These are phyloP conservation scores for Pristionchus entomophagus DNA, from an alignment of 2,888 invertebrate species.

Conservation along the genomic window DNA sequence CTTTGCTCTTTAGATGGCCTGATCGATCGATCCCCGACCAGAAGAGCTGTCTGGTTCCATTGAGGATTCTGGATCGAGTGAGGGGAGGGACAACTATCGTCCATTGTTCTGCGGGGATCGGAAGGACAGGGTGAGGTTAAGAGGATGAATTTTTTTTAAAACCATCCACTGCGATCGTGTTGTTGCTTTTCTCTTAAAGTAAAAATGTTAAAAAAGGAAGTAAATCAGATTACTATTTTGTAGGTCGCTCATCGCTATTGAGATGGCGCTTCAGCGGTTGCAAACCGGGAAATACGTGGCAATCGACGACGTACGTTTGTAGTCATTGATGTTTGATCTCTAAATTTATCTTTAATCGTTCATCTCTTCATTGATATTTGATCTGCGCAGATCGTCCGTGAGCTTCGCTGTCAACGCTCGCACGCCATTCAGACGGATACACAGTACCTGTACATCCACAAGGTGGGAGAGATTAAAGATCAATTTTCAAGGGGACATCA, in stretches of 20 bases:
- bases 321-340: background rate
- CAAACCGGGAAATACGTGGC: constrained; percentile 54
- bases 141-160: too few relatives aligned
- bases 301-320: constrained; percentile 55
- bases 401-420: constrained; percentile 45
- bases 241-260: constrained; percentile 56
- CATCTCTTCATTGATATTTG: background rate
- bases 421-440: constrained; percentile 46
- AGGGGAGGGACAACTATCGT: constrained; percentile 57
- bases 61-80: constrained; percentile 53
- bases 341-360: background rate
- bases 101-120: constrained; percentile 65
- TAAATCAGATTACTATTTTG: too few relatives aligned
- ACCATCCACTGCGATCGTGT: too few relatives aligned
- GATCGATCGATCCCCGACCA: constrained; percentile 63
- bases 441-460: constrained; percentile 47
- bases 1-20: constrained; percentile 57
- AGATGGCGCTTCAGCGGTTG: constrained; percentile 58
- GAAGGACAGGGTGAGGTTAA: constrained; percentile 58
- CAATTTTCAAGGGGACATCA: background rate
- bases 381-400: constrained; percentile 35
- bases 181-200: too few relatives aligned
- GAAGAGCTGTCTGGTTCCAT: constrained; percentile 57
- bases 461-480: constrained; percentile 13
- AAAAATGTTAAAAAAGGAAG: too few relatives aligned